These are phyloP conservation scores for Papilio xuthus DNA, from an alignment of 1,140 invertebrate species.

Conservation along the genomic window DNA sequence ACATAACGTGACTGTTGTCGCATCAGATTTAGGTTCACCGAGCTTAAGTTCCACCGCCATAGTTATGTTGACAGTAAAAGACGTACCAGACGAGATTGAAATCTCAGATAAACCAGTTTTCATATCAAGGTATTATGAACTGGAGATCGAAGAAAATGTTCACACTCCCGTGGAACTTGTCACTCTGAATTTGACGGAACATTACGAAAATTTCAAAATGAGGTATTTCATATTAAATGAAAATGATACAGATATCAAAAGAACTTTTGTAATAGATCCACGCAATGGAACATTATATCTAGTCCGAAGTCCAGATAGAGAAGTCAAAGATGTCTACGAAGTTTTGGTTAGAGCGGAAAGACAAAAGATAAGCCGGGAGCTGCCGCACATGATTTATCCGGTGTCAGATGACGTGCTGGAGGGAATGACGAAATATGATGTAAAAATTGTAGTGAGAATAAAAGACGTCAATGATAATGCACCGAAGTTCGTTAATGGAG, in stretches of 20 bases:
- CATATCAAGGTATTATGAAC: slow-evolving; percentile 88
- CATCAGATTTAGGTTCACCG: slow-evolving; percentile 91
- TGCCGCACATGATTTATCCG: slow-evolving; percentile 88
- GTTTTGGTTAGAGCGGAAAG: slow-evolving; percentile 86
- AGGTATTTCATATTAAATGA: slow-evolving; percentile 84
- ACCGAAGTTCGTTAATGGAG: slow-evolving; percentile 87
- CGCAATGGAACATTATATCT: slow-evolving; percentile 88
- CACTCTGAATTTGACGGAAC: slow-evolving; percentile 85
- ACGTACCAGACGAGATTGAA: slow-evolving; percentile 83
- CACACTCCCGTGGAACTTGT: slow-evolving; percentile 86
- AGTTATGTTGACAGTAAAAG: slow-evolving; percentile 85
- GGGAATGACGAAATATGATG: slow-evolving; percentile 83
- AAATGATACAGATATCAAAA: slow-evolving; percentile 80
- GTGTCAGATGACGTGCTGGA: slow-evolving; percentile 85
- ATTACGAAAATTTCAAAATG: slow-evolving; percentile 82
- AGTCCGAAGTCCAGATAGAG: slow-evolving; percentile 86
- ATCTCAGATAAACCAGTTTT: slow-evolving; percentile 84
- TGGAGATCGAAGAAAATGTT: slow-evolving; percentile 89
- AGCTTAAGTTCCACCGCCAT: slow-evolving; percentile 90
- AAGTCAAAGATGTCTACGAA: slow-evolving; percentile 85
- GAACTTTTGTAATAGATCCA: slow-evolving; percentile 86
- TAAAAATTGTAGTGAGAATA: slow-evolving; percentile 87
- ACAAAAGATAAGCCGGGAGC: slow-evolving; percentile 84
- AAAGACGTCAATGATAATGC: slow-evolving; percentile 92
- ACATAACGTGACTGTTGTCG: slow-evolving; percentile 90